Evolutionary conservation across 2,888 invertebrate genomes (phyloP).

Genomic region (Drosophila putrida): DNA sequence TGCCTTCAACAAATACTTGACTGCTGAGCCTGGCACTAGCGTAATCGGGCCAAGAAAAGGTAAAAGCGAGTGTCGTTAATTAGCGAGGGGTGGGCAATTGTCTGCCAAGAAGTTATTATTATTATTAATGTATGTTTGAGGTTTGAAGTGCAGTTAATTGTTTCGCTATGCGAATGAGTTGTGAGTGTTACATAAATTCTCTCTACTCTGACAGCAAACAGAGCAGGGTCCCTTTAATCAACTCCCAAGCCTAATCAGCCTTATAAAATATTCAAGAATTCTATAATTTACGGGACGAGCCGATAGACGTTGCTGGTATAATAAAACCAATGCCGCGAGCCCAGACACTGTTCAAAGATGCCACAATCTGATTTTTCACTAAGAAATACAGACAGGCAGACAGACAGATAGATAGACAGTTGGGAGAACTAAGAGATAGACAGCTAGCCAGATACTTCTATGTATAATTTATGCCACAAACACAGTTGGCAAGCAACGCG

Average conservation of each 20-base stretch:
- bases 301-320: constrained; percentile 23
- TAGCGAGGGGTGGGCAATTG: constrained; percentile 18
- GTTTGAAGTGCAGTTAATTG: constrained; percentile 57
- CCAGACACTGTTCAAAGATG: constrained; percentile 22
- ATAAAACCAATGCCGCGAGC: constrained; percentile 55
- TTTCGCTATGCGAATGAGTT: constrained; percentile 43
- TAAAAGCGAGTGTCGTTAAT: constrained; percentile 38
- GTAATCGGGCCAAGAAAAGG: constrained; percentile 13
- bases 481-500: constrained; percentile 47
- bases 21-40: constrained; percentile 35
- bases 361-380: constrained; percentile 3
- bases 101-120: constrained; percentile 64
- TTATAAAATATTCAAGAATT: constrained; percentile 66
- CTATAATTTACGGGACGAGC: constrained; percentile 44
- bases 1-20: constrained; percentile 49
- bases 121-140: constrained; percentile 63
- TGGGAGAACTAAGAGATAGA: constrained; percentile 16
- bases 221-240: background rate
- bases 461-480: constrained; percentile 39
- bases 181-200: constrained; percentile 40
- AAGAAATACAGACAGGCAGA: constrained; percentile 8
- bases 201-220: constrained; percentile 2
- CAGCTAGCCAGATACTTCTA: constrained; percentile 8
- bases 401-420: constrained; percentile 14
- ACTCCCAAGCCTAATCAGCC: constrained; percentile 34